phyloP scores from a whole-genome alignment of 2,113 vertebrate genomes.

The Himantopus leucocephalus region DNA sequence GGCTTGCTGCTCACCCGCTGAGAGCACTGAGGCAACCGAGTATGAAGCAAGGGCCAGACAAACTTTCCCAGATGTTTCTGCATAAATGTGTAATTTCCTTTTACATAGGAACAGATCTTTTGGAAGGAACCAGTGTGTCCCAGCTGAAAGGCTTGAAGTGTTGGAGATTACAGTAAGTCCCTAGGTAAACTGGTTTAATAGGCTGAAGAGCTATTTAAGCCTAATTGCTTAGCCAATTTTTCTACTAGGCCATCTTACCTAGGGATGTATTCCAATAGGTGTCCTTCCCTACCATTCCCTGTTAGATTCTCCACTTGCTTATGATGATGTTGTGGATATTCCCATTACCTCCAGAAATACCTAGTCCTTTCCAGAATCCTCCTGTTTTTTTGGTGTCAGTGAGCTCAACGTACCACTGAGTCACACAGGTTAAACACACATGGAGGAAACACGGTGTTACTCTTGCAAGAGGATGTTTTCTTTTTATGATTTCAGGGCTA shows the following conservation, averaged over 20 bases:
- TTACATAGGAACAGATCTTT: background rate
- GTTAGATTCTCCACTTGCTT: background rate
- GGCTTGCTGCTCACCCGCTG: background rate
- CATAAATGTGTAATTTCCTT: background rate
- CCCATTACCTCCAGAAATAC: background rate
- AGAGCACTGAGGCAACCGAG: background rate
- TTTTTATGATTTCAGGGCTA: background rate
- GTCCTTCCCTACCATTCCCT: background rate
- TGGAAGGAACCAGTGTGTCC: background rate
- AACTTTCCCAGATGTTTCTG: background rate
- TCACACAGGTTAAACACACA: rapidly evolving
- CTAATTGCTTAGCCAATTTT: background rate
- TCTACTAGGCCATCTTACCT: background rate
- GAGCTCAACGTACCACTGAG: background rate
- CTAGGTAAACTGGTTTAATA: background rate
- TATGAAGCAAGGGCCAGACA: background rate
- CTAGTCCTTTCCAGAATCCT: background rate
- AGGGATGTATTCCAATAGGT: background rate
- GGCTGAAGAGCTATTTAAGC: background rate
- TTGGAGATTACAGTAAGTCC: background rate
- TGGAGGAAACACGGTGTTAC: rapidly evolving
- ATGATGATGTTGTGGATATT: background rate
- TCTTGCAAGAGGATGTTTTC: background rate
- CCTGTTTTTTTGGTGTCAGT: background rate
- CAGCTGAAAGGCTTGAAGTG: background rate